phyloP scores from a whole-genome alignment of 2,113 vertebrate species.

The Hippocampus comes region DNA sequence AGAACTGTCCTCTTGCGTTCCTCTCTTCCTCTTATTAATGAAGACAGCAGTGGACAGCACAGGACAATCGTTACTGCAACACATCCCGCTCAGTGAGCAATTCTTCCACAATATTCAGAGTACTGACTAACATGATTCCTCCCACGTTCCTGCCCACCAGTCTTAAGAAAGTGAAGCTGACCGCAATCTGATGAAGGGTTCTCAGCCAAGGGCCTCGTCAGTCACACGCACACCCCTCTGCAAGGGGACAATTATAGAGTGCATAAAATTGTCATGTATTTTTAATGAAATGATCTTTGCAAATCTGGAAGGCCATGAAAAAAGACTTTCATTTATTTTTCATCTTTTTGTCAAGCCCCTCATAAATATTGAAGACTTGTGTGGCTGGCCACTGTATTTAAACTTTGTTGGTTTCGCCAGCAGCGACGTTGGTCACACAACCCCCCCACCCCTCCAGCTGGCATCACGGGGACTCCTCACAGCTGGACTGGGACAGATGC shows the following conservation, averaged over 20 bases:
- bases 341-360: conserved; percentile 77
- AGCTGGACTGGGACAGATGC: conserved; percentile 68
- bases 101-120: neutral
- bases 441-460: conserved; percentile 34
- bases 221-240: conserved; percentile 13
- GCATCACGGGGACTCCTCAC: conserved; percentile 48
- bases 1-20: conserved; percentile 29
- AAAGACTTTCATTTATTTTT: conserved; percentile 77
- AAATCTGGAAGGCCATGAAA: conserved; percentile 78
- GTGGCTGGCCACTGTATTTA: conserved; percentile 67
- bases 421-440: conserved; percentile 55
- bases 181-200: neutral
- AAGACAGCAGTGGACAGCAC: conserved; percentile 43
- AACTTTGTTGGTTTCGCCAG: conserved; percentile 77
- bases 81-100: conserved; percentile 6
- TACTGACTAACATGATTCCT: neutral
- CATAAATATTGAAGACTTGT: conserved; percentile 75
- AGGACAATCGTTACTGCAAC: conserved; percentile 45
- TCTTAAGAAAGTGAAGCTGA: neutral
- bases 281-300: conserved; percentile 76
- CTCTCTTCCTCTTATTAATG: conserved; percentile 60
- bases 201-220: neutral
- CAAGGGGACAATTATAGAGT: conserved; percentile 60
- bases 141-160: neutral
- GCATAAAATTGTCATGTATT: conserved; percentile 70